These are phyloP conservation scores for Chrysoperla carnea DNA, from an alignment of 1,140 invertebrate species.

Conservation along the genomic window DNA sequence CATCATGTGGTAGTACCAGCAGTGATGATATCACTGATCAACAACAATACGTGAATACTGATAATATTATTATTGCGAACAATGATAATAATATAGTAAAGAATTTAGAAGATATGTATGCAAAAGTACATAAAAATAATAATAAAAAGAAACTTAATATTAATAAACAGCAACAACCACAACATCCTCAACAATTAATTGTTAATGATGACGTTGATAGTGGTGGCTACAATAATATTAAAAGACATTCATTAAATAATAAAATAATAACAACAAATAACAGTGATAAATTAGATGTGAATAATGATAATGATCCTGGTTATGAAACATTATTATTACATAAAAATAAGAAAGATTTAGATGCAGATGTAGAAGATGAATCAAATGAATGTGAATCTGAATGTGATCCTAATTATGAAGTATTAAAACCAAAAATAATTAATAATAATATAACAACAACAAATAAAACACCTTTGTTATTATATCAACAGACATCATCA, in stretches of 20 bases:
- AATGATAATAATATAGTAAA: conserved; percentile 30
- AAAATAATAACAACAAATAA: no score
- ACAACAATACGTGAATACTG: conserved; percentile 7
- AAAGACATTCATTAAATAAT: no score
- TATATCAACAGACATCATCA: no score
- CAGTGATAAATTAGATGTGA: neutral
- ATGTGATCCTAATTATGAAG: conserved; percentile 53
- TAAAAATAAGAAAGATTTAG: no score
- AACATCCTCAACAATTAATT: conserved; percentile 1
- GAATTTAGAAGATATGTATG: conserved; percentile 72
- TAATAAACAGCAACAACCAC: conserved; percentile 9
- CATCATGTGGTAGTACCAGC: conserved; percentile 12
- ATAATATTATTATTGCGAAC: conserved; percentile 5
- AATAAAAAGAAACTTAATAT: conserved; percentile 14
- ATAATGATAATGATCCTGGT: conserved; percentile 30
- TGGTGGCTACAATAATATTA: no score
- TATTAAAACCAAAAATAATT: conserved; percentile 30
- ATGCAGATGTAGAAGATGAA: conserved; percentile 2
- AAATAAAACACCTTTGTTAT: no score
- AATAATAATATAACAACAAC: conserved; percentile 7
- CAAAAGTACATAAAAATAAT: conserved; percentile 60
- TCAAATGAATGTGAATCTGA: conserved; percentile 22
- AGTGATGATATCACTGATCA: conserved; percentile 2
- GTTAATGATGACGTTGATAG: conserved; percentile 1
- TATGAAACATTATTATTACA: conserved; percentile 29